phyloP scores from a whole-genome alignment of 2,888 invertebrate species.

The Carterocephalus palaemon region DNA sequence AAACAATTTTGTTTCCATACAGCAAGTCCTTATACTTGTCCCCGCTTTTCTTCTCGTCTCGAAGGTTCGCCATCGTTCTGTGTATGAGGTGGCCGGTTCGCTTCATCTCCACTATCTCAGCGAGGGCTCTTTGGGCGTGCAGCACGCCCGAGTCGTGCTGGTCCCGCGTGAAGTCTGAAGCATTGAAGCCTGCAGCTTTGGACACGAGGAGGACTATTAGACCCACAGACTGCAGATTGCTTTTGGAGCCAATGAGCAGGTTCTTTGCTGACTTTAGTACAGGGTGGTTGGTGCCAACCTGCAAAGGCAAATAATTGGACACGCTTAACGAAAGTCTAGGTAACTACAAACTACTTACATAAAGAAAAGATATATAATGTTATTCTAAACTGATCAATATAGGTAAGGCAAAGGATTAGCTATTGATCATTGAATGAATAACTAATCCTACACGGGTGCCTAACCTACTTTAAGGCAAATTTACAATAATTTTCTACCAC shows the following conservation, averaged over 20 bases:
- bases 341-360: too few relatives aligned
- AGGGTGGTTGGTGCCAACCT: conserved; percentile 70
- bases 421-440: too few relatives aligned
- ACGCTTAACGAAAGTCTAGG: too few relatives aligned
- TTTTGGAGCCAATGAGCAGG: conserved; percentile 65
- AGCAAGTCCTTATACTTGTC: conserved; percentile 61
- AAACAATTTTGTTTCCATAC: conserved; percentile 67
- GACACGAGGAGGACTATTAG: conserved; percentile 61
- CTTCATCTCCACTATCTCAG: conserved; percentile 74
- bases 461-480: too few relatives aligned
- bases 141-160: conserved; percentile 59
- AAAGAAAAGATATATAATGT: too few relatives aligned
- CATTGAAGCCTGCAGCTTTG: conserved; percentile 61
- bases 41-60: conserved; percentile 50
- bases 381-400: too few relatives aligned
- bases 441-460: too few relatives aligned
- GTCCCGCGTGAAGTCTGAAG: conserved; percentile 43
- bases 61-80: conserved; percentile 65
- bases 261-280: conserved; percentile 67
- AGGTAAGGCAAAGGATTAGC: too few relatives aligned
- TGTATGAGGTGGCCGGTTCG: conserved; percentile 69
- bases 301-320: conserved; percentile 13
- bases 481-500: too few relatives aligned
- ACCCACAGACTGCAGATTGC: conserved; percentile 67
- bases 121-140: conserved; percentile 70